These are phyloP conservation scores for Chlamydotis undulata DNA, from an alignment of 2,113 vertebrate genomes.

Conservation along the genomic window DNA sequence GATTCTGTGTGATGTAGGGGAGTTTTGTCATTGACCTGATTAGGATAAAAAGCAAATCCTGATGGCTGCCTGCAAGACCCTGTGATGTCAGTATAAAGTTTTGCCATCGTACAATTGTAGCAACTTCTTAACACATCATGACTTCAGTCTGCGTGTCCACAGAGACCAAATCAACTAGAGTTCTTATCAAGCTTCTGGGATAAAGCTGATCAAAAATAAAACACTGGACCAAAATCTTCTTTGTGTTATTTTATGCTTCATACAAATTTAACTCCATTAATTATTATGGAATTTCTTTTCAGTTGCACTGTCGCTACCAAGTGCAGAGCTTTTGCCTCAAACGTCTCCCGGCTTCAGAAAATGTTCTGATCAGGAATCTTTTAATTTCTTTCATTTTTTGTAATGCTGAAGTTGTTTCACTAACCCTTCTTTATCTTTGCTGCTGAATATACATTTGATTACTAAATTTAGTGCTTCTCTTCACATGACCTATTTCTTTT, in stretches of 20 bases:
- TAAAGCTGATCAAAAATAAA: neutral
- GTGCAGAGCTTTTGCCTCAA: neutral
- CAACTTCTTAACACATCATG: neutral
- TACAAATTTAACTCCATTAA: neutral
- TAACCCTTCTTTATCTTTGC: constrained; percentile 32
- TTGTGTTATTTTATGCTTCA: neutral
- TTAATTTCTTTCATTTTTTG: constrained; percentile 6
- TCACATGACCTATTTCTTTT: constrained; percentile 56
- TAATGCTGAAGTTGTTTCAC: neutral
- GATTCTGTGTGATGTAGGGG: neutral
- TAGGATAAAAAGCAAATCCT: neutral
- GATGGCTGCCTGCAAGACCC: neutral
- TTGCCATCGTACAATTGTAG: neutral
- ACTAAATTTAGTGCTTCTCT: constrained; percentile 53
- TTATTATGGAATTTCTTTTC: neutral
- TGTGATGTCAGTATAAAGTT: neutral
- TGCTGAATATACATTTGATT: constrained; percentile 54
- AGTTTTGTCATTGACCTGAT: neutral
- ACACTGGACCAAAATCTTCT: neutral
- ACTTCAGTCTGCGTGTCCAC: neutral
- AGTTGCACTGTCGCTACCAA: neutral
- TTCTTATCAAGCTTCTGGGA: neutral
- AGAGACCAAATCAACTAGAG: neutral
- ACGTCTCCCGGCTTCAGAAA: neutral
- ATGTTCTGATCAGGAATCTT: neutral